These are phyloP conservation scores for Phrixothrix hirtus DNA, from an alignment of 2,888 invertebrate genomes.

Conservation along the genomic window DNA sequence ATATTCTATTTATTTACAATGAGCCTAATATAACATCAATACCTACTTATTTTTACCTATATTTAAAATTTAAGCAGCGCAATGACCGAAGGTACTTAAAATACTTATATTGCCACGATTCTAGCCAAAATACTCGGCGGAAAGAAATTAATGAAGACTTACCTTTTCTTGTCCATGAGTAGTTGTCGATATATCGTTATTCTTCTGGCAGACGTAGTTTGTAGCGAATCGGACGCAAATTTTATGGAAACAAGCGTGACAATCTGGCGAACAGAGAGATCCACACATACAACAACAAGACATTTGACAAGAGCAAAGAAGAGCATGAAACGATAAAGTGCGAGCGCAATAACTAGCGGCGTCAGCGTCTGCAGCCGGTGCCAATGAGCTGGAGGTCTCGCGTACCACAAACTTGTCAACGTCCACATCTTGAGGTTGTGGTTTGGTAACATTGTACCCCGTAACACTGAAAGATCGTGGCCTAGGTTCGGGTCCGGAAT, in stretches of 20 bases:
- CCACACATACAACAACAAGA: constrained; percentile 67
- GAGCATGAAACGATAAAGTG: constrained; percentile 56
- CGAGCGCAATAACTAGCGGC: constrained; percentile 53
- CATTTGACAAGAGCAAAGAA: constrained; percentile 56
- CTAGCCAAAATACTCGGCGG: too few relatives aligned
- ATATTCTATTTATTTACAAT: too few relatives aligned
- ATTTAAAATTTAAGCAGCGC: too few relatives aligned
- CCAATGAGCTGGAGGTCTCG: constrained; percentile 49
- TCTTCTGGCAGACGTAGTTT: constrained; percentile 55
- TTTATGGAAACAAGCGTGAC: constrained; percentile 67
- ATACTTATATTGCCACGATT: too few relatives aligned
- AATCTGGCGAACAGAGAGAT: constrained; percentile 65
- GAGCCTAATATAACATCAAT: too few relatives aligned
- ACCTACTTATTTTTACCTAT: too few relatives aligned
- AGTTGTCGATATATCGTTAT: constrained; percentile 48
- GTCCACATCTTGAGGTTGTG: constrained; percentile 33
- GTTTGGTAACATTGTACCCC: constrained; percentile 33
- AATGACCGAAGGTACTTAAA: too few relatives aligned
- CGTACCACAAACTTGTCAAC: constrained; percentile 53
- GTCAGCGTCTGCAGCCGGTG: constrained; percentile 37
- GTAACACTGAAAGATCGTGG: constrained; percentile 39
- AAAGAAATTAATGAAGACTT: constrained; percentile 36
- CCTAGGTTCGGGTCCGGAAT: constrained; percentile 43
- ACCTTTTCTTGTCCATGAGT: constrained; percentile 57
- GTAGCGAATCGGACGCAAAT: constrained; percentile 59